Percentiles rank a stretch among this genome's conserved stretches.
phyloP scores from a whole-genome alignment of 1,140 invertebrate genomes.

The Zelostemma sp. region DNA sequence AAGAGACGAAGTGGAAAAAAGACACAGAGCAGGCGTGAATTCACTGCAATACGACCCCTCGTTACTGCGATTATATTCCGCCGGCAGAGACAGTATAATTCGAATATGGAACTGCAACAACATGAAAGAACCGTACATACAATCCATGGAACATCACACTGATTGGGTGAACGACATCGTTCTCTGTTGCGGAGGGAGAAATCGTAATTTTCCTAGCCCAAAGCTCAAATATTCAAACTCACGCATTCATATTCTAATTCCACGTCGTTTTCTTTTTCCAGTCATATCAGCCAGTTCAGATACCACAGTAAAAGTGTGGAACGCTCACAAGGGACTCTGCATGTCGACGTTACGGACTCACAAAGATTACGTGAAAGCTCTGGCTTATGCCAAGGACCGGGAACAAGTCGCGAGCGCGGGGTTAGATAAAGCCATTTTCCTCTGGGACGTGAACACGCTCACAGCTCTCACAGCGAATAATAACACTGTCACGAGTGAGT shows the following conservation, averaged over 20 bases:
- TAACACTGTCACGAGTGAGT: slow-evolving; percentile 97
- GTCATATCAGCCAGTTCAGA: slow-evolving; percentile 99
- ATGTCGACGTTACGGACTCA: slow-evolving; percentile 98
- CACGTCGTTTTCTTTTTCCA: slow-evolving; percentile 71
- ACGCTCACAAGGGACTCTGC: slow-evolving; percentile 99
- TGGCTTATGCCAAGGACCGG: slow-evolving; percentile 98
- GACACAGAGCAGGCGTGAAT: slow-evolving; percentile 96
- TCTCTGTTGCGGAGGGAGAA: slow-evolving; percentile 95
- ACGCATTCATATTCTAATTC: no score
- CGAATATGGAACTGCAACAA: slow-evolving; percentile 92
- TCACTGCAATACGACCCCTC: slow-evolving; percentile 93
- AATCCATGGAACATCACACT: slow-evolving; percentile 98
- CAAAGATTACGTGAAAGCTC: slow-evolving; percentile 98
- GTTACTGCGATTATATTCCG: slow-evolving; percentile 93
- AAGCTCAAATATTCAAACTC: no score
- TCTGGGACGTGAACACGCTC: slow-evolving; percentile 99
- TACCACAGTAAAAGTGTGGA: slow-evolving; percentile 99
- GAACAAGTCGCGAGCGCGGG: slow-evolving; percentile 98
- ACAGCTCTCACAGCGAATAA: slow-evolving; percentile 98
- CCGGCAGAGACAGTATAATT: slow-evolving; percentile 98
- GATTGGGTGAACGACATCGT: slow-evolving; percentile 99
- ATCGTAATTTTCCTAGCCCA: slow-evolving; percentile 74
- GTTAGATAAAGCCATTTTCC: slow-evolving; percentile 95
- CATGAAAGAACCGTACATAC: slow-evolving; percentile 87
- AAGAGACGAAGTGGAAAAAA: slow-evolving; percentile 93